These are phyloP conservation scores for Podabrus alpinus DNA, from an alignment of 2,888 invertebrate genomes.

Conservation along the genomic window DNA sequence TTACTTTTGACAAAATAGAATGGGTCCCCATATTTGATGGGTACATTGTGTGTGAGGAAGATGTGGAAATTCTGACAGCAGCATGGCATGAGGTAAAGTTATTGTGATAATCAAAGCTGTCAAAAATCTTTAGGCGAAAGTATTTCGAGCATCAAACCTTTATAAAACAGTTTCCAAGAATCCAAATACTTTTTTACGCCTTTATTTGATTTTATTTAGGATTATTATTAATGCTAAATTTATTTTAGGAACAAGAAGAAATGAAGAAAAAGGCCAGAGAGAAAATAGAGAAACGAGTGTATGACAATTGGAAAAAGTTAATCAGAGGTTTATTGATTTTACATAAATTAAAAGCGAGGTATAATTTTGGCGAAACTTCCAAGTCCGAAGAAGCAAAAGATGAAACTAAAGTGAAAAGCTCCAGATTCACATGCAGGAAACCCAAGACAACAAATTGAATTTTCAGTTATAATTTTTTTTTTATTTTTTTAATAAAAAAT, in stretches of 20 bases:
- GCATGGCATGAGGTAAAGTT: constrained; percentile 80
- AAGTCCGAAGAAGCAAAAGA: constrained; percentile 12
- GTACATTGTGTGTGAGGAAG: constrained; percentile 90
- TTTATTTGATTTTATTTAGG: too few species aligned
- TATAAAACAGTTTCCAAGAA: too few species aligned
- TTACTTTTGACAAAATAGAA: constrained; percentile 93
- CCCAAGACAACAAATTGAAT: not conserved
- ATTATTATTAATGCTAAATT: too few species aligned
- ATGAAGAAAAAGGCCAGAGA: constrained; percentile 70
- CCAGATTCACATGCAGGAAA: constrained; percentile 49
- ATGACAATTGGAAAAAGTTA: constrained; percentile 86
- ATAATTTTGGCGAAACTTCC: constrained; percentile 66
- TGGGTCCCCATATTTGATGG: constrained; percentile 86
- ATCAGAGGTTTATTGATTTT: constrained; percentile 81
- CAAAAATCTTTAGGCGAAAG: too few species aligned
- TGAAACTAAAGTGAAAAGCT: constrained; percentile 55
- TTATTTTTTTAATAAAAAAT: not conserved
- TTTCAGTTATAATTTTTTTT: not conserved
- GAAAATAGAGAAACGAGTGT: constrained; percentile 80
- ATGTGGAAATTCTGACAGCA: constrained; percentile 75
- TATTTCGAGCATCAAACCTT: too few species aligned
- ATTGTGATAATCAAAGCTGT: not conserved
- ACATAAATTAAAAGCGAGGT: constrained; percentile 75
- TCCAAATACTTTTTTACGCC: too few species aligned
- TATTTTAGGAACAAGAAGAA: constrained; percentile 75